phyloP scores from a whole-genome alignment of 1,140 invertebrate genomes.

The Latrodectus geometricus region DNA sequence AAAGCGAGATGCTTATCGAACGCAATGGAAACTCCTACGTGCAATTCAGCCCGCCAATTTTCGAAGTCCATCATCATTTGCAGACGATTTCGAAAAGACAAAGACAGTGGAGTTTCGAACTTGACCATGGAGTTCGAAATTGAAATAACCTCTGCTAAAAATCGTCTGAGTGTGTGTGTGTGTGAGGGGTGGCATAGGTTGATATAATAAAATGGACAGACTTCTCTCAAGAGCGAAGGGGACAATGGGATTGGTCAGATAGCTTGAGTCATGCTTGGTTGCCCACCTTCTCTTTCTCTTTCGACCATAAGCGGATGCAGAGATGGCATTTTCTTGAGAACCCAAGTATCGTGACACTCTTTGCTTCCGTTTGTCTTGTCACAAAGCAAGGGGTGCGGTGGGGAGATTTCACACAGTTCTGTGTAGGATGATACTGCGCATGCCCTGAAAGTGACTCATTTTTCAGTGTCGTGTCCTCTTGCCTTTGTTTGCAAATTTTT shows the following conservation, averaged over 20 bases:
- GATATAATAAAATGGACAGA: slow-evolving; percentile 41
- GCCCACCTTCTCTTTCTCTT: neutral
- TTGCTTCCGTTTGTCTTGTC: slow-evolving; percentile 29
- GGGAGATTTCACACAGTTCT: slow-evolving; percentile 25
- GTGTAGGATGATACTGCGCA: neutral
- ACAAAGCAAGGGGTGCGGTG: neutral
- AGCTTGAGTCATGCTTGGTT: neutral
- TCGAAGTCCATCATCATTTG: slow-evolving; percentile 19
- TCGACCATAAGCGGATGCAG: neutral
- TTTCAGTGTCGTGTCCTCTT: too few relatives aligned
- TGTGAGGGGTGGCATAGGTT: neutral
- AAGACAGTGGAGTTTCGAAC: slow-evolving; percentile 46
- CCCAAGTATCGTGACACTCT: slow-evolving; percentile 41
- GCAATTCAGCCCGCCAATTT: slow-evolving; percentile 13
- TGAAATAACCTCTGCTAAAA: slow-evolving; percentile 8
- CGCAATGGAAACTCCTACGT: slow-evolving; percentile 8
- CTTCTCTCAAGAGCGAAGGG: slow-evolving; percentile 1
- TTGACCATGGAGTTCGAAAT: slow-evolving; percentile 53
- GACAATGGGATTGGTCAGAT: slow-evolving; percentile 51
- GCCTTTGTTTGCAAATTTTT: too few relatives aligned
- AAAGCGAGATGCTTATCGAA: slow-evolving; percentile 8
- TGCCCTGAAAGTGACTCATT: neutral
- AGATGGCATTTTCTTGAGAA: slow-evolving; percentile 34
- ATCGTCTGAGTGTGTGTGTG: neutral
- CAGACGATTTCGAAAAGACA: neutral